Evolutionary conservation across 2,888 invertebrate species (phyloP).

Genomic region (Fabriciana adippe): DNA sequence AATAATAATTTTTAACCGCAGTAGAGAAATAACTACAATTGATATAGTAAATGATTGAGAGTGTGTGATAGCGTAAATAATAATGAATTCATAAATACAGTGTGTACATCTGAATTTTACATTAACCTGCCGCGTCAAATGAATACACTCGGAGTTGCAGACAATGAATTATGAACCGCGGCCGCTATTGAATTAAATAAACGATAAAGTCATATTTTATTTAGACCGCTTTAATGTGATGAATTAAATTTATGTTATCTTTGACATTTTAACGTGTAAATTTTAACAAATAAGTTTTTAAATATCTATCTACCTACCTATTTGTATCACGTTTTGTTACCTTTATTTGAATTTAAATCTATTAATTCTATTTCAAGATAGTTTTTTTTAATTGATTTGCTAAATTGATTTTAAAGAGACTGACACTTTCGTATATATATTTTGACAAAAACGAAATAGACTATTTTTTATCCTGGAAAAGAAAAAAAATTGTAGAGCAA

Average conservation of each 20-base stretch:
- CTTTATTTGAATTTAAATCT: too few relatives aligned
- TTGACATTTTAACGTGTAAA: too few relatives aligned
- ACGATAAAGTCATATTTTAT: slow-evolving; percentile 21
- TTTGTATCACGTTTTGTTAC: too few relatives aligned
- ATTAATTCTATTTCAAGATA: background rate
- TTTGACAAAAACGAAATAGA: too few relatives aligned
- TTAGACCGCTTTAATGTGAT: slow-evolving; percentile 11
- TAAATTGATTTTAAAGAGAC: too few relatives aligned
- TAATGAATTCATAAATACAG: slow-evolving; percentile 47
- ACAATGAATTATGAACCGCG: slow-evolving; percentile 40
- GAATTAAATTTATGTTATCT: background rate
- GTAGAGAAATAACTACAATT: slow-evolving; percentile 26
- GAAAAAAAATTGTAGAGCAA: too few relatives aligned
- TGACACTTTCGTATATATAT: too few relatives aligned
- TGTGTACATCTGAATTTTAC: slow-evolving; percentile 47
- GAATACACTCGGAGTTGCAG: slow-evolving; percentile 37
- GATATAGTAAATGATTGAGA: slow-evolving; percentile 43
- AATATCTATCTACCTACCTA: too few relatives aligned
- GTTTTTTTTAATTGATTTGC: too few relatives aligned
- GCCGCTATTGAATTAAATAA: slow-evolving; percentile 38
- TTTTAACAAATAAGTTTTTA: too few relatives aligned
- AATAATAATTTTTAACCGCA: slow-evolving; percentile 19
- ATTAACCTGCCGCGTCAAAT: slow-evolving; percentile 43
- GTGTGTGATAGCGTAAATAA: slow-evolving; percentile 46
- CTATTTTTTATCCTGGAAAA: too few relatives aligned